Conservation (phyloP, 2,888 invertebrate species). For the Biston betularia region DNA sequence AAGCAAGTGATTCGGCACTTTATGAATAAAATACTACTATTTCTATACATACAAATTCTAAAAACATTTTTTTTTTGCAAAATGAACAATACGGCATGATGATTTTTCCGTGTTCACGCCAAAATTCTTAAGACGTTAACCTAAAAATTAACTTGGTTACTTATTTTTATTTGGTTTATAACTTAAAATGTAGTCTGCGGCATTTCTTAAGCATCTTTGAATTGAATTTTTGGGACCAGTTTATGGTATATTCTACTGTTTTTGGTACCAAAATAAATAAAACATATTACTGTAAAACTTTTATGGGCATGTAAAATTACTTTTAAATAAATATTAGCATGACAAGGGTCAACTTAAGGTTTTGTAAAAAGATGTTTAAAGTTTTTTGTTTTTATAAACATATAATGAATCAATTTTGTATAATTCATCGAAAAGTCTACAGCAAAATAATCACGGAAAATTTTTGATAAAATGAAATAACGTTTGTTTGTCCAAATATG, state of each 20-base stretch:
- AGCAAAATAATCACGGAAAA: neutral
- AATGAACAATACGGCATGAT: too few species aligned
- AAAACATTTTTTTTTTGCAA: too few species aligned
- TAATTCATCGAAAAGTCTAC: neutral
- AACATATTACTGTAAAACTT: conserved; percentile 48
- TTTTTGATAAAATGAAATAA: neutral
- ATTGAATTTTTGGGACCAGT: conserved; percentile 12
- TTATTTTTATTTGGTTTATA: too few species aligned
- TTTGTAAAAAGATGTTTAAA: conserved; percentile 61
- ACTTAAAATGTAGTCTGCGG: neutral
- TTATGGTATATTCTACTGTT: conserved; percentile 4
- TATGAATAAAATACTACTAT: too few species aligned
- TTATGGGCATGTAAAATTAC: conserved; percentile 55
- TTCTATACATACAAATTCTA: too few species aligned
- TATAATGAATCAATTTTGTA: neutral
- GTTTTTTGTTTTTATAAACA: conserved; percentile 27
- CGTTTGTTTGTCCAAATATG: too few species aligned
- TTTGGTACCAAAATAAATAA: conserved; percentile 34
- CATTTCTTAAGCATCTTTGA: neutral
- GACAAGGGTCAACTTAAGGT: conserved; percentile 62
- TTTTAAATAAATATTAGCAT: conserved; percentile 59
- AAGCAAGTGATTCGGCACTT: too few species aligned
- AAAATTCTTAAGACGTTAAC: too few species aligned
- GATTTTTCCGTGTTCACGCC: too few species aligned
- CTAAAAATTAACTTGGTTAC: too few species aligned